These are phyloP conservation scores for Archaeoteleia sp. DNA, from an alignment of 2,888 invertebrate species.

Conservation along the genomic window DNA sequence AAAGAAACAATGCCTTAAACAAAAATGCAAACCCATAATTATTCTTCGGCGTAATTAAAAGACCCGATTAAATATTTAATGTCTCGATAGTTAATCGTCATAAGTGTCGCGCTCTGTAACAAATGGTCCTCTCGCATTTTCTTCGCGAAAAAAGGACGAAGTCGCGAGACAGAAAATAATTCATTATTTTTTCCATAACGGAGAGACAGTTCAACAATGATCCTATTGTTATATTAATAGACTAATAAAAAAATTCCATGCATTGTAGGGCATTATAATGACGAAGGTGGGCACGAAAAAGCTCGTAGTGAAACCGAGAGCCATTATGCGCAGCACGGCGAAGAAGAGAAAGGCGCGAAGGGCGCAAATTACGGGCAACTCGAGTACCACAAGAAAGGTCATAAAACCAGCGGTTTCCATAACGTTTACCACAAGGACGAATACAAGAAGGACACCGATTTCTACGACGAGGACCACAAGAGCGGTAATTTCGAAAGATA, in stretches of 20 bases:
- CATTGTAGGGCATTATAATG: constrained; percentile 75
- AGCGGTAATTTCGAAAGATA: constrained; percentile 82
- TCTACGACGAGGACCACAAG: constrained; percentile 84
- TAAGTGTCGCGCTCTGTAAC: too few species aligned
- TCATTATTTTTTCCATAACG: constrained; percentile 17
- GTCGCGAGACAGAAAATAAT: constrained; percentile 63
- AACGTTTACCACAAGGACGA: constrained; percentile 86
- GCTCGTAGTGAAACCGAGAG: constrained; percentile 77
- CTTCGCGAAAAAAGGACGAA: constrained; percentile 70
- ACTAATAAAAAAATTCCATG: constrained; percentile 39
- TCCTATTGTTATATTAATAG: constrained; percentile 39
- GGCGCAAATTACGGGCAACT: constrained; percentile 79
- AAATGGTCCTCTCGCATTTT: too few species aligned
- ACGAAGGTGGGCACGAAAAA: constrained; percentile 77
- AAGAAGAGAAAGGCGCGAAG: constrained; percentile 76
- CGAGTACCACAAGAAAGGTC: constrained; percentile 81
- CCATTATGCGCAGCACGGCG: constrained; percentile 78
- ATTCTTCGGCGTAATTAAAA: too few species aligned
- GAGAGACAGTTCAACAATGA: constrained; percentile 40
- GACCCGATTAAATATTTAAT: too few species aligned
- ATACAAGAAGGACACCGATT: constrained; percentile 85
- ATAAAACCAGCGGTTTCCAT: constrained; percentile 83
- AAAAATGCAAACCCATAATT: too few species aligned
- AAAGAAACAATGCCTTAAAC: too few species aligned
- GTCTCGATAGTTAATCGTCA: too few species aligned